A percentile compares a stretch with the other conserved stretches of the same genome.
These are phyloP conservation scores for Lymantria dispar DNA, from an alignment of 2,888 invertebrate species.

Conservation along the genomic window DNA sequence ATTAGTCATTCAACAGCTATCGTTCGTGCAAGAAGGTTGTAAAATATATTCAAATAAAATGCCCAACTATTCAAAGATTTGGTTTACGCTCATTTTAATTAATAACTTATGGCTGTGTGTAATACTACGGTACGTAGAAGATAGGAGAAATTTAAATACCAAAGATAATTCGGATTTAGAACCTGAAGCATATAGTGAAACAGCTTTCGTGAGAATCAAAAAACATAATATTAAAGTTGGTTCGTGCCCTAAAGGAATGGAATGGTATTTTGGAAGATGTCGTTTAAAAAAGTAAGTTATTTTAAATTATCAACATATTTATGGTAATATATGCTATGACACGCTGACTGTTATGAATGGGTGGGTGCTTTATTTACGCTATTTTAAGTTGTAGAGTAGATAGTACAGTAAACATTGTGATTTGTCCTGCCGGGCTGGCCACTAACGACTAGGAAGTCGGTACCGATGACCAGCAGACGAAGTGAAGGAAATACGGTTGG, in stretches of 20 bases:
- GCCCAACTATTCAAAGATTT: not conserved
- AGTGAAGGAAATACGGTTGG: too few species aligned
- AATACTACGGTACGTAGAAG: not conserved
- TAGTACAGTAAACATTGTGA: too few species aligned
- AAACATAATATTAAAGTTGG: not conserved
- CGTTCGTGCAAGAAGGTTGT: not conserved
- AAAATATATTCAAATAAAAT: not conserved
- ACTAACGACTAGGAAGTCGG: too few species aligned
- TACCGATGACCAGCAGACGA: too few species aligned
- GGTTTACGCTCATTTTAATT: not conserved
- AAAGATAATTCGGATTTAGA: not conserved
- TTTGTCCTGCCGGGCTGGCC: too few species aligned
- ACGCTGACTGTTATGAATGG: too few species aligned
- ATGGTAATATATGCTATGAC: too few species aligned
- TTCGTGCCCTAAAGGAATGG: not conserved
- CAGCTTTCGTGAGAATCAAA: not conserved
- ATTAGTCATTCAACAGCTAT: not conserved
- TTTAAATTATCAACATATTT: too few species aligned
- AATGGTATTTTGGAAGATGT: not conserved
- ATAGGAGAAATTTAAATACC: not conserved
- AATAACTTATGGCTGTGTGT: not conserved
- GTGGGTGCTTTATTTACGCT: too few species aligned
- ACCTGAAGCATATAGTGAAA: not conserved
- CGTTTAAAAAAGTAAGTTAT: constrained; percentile 1
- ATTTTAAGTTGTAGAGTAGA: too few species aligned